These are phyloP conservation scores for Phaethornis superciliosus DNA, from an alignment of 2,113 vertebrate genomes.

Conservation along the genomic window DNA sequence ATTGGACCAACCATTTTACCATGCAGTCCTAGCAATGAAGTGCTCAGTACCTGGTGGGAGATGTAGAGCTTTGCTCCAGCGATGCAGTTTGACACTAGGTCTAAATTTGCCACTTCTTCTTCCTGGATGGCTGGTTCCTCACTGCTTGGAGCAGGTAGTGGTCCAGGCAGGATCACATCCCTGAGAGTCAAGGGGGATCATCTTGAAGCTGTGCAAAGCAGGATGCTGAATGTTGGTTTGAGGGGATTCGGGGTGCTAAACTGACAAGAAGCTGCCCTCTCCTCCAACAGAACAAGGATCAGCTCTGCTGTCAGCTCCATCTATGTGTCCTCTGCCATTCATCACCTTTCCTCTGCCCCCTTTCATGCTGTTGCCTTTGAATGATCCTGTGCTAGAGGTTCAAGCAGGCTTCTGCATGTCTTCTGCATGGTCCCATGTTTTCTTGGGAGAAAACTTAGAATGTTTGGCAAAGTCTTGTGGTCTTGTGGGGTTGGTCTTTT, in stretches of 20 bases:
- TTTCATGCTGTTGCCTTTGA: background rate
- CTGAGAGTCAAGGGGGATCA: background rate
- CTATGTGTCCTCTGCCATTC: background rate
- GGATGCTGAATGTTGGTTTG: background rate
- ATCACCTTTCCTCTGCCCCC: background rate
- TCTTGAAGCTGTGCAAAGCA: background rate
- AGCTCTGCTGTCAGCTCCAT: background rate
- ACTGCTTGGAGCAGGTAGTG: background rate
- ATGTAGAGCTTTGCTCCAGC: background rate
- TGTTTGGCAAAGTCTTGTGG: slow-evolving; percentile 1
- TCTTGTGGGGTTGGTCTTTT: background rate
- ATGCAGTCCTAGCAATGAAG: background rate
- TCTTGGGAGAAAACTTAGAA: slow-evolving; percentile 34
- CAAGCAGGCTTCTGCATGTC: slow-evolving; percentile 30
- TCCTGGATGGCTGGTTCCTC: background rate
- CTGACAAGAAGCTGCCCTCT: background rate
- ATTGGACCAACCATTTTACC: background rate
- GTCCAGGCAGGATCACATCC: background rate
- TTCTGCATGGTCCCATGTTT: too few species aligned
- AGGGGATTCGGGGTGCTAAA: background rate
- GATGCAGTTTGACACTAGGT: background rate
- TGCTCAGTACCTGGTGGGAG: background rate
- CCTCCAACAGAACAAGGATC: background rate
- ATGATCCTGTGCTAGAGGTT: background rate
- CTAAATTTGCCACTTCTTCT: slow-evolving; percentile 1